These are phyloP conservation scores for Nautilus pompilius DNA, from an alignment of 1,140 invertebrate genomes.

Conservation along the genomic window DNA sequence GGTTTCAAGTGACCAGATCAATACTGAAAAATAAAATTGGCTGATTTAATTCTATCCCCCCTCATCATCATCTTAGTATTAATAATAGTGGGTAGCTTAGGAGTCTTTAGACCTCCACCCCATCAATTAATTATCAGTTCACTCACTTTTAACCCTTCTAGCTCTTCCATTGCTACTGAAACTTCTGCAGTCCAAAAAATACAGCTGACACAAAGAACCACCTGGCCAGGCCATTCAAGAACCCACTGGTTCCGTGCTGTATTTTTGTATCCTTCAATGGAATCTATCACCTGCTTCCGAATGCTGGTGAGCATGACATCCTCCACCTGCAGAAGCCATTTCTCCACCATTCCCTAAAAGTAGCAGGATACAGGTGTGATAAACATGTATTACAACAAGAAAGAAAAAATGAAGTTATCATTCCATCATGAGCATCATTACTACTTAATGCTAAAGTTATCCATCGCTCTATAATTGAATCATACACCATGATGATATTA, in stretches of 20 bases:
- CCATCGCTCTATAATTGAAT: too few species aligned
- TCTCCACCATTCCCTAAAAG: conserved; percentile 57
- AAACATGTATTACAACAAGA: too few species aligned
- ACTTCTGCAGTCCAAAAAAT: conserved; percentile 55
- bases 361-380: too few species aligned
- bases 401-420: background rate
- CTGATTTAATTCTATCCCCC: too few species aligned
- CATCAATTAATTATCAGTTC: background rate
- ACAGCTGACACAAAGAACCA: conserved; percentile 50
- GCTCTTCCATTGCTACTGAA: conserved; percentile 42
- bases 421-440: conserved; percentile 1
- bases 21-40: too few species aligned
- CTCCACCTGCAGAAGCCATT: conserved; percentile 57
- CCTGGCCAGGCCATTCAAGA: conserved; percentile 56
- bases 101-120: too few species aligned
- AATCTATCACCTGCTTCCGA: conserved; percentile 50
- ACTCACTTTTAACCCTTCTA: conserved; percentile 43
- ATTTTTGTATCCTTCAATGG: conserved; percentile 39
- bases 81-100: too few species aligned
- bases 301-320: conserved; percentile 54
- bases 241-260: conserved; percentile 54
- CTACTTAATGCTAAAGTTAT: too few species aligned
- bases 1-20: too few species aligned
- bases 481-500: too few species aligned
- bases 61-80: too few species aligned